A percentile compares a stretch with the other conserved stretches of the same genome.
These are phyloP conservation scores for Junco hyemalis DNA, from an alignment of 2,113 vertebrate species.

Conservation along the genomic window DNA sequence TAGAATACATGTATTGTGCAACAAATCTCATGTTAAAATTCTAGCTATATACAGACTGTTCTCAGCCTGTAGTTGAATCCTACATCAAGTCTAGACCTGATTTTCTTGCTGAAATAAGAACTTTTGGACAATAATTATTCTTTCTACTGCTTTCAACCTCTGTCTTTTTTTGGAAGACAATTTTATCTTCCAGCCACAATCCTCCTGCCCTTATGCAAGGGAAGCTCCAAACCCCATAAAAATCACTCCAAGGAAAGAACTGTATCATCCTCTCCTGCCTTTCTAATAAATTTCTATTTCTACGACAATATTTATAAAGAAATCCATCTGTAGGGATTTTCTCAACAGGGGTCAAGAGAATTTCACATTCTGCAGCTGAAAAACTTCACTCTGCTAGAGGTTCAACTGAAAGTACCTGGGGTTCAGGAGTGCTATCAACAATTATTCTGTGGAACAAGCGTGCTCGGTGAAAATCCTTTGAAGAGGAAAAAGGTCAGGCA, in stretches of 20 bases:
- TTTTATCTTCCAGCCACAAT: neutral
- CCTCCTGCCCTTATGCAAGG: neutral
- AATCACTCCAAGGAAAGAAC: neutral
- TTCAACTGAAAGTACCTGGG: neutral
- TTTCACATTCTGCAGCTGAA: neutral
- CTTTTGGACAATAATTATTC: neutral
- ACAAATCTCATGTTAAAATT: neutral
- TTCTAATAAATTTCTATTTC: neutral
- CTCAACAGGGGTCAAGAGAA: conserved; percentile 3
- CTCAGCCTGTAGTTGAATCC: neutral
- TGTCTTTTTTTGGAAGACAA: neutral
- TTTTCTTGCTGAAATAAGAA: neutral
- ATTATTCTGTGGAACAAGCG: neutral
- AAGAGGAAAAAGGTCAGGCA: conserved; percentile 13
- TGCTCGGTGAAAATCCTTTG: neutral
- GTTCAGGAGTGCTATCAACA: neutral
- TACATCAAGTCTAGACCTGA: neutral
- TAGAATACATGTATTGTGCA: neutral
- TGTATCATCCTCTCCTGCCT: neutral
- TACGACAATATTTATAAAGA: neutral
- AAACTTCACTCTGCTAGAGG: neutral
- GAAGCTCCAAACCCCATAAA: neutral
- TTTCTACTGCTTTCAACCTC: neutral
- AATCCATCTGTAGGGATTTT: neutral
- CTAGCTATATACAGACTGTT: neutral